A percentile compares a stretch with the other conserved stretches of the same genome.
These are phyloP conservation scores for Caradrina kadenii DNA, from an alignment of 2,888 invertebrate genomes.

Conservation along the genomic window DNA sequence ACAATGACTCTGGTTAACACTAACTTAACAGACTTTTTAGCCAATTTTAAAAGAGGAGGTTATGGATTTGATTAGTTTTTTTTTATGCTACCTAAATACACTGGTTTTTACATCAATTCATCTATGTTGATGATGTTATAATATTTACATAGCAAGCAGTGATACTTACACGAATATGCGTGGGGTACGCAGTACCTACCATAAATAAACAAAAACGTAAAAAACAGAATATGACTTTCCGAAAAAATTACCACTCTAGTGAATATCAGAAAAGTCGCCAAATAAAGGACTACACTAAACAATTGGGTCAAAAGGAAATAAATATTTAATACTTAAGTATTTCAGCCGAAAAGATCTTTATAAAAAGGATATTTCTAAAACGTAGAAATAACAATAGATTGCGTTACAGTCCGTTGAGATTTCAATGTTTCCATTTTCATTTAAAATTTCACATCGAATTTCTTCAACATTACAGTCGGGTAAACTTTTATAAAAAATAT, in stretches of 20 bases:
- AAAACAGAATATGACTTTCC: background rate
- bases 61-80: too few species aligned
- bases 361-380: conserved; percentile 20
- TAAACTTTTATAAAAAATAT: conserved; percentile 43
- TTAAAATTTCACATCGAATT: conserved; percentile 48
- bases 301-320: conserved; percentile 29
- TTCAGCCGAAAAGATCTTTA: conserved; percentile 18
- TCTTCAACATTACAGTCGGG: conserved; percentile 29
- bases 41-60: too few species aligned
- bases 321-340: conserved; percentile 22
- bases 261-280: conserved; percentile 3
- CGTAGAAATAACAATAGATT: conserved; percentile 42
- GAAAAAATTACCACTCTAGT: background rate
- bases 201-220: background rate
- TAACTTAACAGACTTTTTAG: background rate
- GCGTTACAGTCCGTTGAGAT: conserved; percentile 48
- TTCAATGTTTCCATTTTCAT: conserved; percentile 50
- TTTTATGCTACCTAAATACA: too few species aligned
- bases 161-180: too few species aligned
- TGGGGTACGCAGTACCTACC: too few species aligned
- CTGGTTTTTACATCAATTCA: too few species aligned
- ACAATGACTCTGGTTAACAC: background rate
- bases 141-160: too few species aligned
- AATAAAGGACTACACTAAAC: conserved; percentile 27
- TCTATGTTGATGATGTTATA: too few species aligned